Evolutionary conservation across 2,797 vertebrate species (phyloP).

Genomic region (Coregonus suidteri): DNA sequence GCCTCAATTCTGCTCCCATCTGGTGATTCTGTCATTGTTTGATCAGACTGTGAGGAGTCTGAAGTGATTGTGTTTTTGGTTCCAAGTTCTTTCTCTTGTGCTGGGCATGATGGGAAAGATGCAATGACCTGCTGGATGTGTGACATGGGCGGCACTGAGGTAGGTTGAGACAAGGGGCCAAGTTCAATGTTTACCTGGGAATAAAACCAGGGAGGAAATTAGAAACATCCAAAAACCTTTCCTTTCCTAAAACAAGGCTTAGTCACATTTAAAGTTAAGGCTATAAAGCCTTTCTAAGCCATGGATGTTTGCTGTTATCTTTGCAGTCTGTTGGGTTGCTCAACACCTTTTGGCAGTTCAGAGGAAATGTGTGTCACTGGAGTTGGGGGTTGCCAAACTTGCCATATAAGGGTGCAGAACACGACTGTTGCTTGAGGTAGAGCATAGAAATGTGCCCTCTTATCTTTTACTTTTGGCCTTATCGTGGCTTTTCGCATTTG

Average conservation of each 20-base stretch:
- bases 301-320: background rate
- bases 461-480: conserved; percentile 12
- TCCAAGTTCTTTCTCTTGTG: background rate
- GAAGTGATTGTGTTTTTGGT: background rate
- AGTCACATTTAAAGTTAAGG: background rate
- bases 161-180: conserved; percentile 16
- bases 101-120: conserved; percentile 52
- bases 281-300: background rate
- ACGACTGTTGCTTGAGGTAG: conserved; percentile 15
- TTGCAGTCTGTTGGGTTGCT: conserved; percentile 35
- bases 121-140: conserved; percentile 66
- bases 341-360: conserved; percentile 48
- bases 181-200: conserved; percentile 55
- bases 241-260: background rate
- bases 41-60: conserved; percentile 1
- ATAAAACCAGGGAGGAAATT: conserved; percentile 24
- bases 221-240: background rate
- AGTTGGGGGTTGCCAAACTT: conserved; percentile 28
- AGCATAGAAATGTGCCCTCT: conserved; percentile 21
- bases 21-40: conserved; percentile 24
- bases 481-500: background rate
- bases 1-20: conserved; percentile 44
- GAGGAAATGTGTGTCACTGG: conserved; percentile 59
- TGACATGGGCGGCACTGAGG: conserved; percentile 51
- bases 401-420: conserved; percentile 33